Conservation (phyloP, 2,113 vertebrate genomes). For the Macrotis lagotis region DNA sequence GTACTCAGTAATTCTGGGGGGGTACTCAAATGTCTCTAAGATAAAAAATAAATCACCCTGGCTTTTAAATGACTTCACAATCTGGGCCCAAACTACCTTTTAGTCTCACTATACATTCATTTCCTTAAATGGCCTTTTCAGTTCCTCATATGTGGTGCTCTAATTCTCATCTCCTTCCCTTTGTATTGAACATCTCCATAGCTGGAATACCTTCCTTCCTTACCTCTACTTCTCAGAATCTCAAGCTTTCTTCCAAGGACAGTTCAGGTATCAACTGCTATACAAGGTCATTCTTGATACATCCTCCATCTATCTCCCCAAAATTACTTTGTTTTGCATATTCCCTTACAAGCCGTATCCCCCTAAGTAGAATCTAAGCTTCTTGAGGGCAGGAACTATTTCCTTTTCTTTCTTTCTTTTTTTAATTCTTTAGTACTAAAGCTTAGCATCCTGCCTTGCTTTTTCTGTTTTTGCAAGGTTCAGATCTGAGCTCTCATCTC, state of each 20-base stretch:
- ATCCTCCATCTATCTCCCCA: neutral
- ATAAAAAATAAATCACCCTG: neutral
- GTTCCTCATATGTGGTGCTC: neutral
- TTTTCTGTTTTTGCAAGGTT: neutral
- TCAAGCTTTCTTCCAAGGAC: neutral
- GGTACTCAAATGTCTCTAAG: neutral
- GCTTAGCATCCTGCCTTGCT: neutral
- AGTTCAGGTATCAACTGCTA: neutral
- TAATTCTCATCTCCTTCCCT: neutral
- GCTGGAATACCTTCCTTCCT: neutral
- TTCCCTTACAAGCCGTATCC: neutral
- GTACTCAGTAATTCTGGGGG: neutral
- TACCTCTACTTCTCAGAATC: neutral
- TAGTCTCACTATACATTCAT: neutral
- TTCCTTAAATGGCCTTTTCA: neutral
- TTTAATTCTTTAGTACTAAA: neutral
- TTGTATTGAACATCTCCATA: neutral
- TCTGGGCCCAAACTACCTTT: neutral
- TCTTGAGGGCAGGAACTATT: neutral
- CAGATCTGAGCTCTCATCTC: neutral
- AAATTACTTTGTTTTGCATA: neutral
- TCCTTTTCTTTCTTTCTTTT: neutral
- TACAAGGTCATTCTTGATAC: neutral
- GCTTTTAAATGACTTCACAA: neutral
- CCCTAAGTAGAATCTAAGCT: neutral